A percentile compares a stretch with the other conserved stretches of the same genome.
These are phyloP conservation scores for Anguilla megastoma DNA, from an alignment of 2,797 vertebrate species.

Conservation along the genomic window DNA sequence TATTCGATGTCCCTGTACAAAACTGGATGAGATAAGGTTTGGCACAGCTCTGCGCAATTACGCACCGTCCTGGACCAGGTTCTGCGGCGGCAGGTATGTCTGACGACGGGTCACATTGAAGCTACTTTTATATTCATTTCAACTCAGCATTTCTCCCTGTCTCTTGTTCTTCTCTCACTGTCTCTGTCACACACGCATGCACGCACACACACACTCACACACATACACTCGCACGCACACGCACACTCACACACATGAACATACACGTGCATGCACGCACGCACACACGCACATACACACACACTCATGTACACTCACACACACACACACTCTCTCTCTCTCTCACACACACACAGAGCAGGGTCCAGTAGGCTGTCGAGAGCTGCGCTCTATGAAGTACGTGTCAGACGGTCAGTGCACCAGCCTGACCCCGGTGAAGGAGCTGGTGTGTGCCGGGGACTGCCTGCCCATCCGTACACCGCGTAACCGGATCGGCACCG, in stretches of 20 bases:
- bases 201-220: neutral
- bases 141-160: neutral
- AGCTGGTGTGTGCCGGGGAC: neutral
- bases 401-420: neutral
- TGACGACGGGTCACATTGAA: neutral
- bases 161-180: neutral
- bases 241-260: no score
- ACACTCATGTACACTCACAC: no score
- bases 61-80: neutral
- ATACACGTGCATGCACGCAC: no score
- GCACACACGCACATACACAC: no score
- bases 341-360: neutral
- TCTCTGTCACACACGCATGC: neutral
- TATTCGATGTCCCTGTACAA: neutral
- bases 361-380: neutral
- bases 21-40: neutral
- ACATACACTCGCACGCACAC: no score
- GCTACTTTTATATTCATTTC: neutral
- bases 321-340: no score
- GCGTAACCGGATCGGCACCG: neutral
- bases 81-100: neutral
- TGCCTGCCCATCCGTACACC: neutral
- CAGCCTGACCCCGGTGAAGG: neutral
- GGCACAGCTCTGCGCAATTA: neutral
- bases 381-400: neutral